Evolutionary conservation across 2,888 invertebrate species (phyloP).

Genomic region (Conops quadrifasciatus): DNA sequence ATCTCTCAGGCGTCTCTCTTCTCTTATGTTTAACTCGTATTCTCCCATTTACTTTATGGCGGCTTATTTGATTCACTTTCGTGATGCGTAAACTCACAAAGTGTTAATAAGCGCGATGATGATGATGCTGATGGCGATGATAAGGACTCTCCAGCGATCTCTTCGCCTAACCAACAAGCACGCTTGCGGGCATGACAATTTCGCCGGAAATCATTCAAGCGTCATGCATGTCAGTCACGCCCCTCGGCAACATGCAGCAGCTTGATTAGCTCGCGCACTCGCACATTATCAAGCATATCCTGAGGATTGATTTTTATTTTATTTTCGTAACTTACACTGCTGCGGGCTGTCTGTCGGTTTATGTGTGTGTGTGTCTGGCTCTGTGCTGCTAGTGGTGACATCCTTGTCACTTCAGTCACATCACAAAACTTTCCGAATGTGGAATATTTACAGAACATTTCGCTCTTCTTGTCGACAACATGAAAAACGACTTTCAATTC

Average conservation of each 20-base stretch:
- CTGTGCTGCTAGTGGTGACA: constrained; percentile 2
- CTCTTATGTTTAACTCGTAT: too few relatives aligned
- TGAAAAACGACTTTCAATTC: constrained; percentile 27
- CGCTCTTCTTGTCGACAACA: constrained; percentile 1
- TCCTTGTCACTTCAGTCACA: constrained; percentile 15
- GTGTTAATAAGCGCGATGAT: too few relatives aligned
- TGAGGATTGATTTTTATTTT: constrained; percentile 27
- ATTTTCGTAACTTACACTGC: not conserved
- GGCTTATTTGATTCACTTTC: too few relatives aligned
- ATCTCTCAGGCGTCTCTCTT: too few relatives aligned
- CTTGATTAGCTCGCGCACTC: constrained; percentile 5
- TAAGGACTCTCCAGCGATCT: too few relatives aligned
- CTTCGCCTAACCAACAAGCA: not conserved
- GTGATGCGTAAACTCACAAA: too few relatives aligned
- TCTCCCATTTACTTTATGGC: too few relatives aligned
- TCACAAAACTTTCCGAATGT: constrained; percentile 12
- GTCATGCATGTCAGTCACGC: not conserved
- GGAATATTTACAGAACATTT: constrained; percentile 19
- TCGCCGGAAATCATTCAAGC: not conserved
- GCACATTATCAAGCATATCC: constrained; percentile 1
- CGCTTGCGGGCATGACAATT: constrained; percentile 2
- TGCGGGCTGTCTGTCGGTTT: too few relatives aligned
- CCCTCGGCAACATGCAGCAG: not conserved
- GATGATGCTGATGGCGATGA: too few relatives aligned
- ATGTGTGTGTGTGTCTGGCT: not conserved